Evolutionary conservation across 2,113 vertebrate genomes (phyloP).

Genomic region (Mystacornis crossleyi): DNA sequence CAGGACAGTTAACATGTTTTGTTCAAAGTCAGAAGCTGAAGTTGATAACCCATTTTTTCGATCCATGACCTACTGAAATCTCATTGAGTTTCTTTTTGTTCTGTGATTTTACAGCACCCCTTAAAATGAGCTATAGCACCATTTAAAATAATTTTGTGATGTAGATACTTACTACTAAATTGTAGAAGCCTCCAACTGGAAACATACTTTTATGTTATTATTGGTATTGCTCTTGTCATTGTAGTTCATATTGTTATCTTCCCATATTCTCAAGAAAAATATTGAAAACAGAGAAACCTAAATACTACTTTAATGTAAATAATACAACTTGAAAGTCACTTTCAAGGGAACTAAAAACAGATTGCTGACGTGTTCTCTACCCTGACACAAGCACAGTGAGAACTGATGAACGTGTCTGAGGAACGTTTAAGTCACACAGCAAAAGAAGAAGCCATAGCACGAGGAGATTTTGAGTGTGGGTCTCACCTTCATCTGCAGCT

Average conservation of each 20-base stretch:
- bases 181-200: background rate
- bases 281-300: background rate
- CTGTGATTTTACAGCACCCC: background rate
- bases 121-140: background rate
- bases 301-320: background rate
- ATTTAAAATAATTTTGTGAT: background rate
- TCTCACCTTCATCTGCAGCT: background rate
- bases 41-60: background rate
- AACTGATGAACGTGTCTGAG: background rate
- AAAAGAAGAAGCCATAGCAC: background rate
- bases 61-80: background rate
- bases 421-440: fast-evolving
- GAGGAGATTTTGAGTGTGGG: background rate
- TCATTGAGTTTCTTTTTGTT: background rate
- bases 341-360: background rate
- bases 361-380: background rate
- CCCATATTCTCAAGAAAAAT: background rate
- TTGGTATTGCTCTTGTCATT: background rate
- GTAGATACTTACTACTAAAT: background rate
- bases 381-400: background rate
- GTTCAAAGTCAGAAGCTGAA: background rate
- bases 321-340: background rate
- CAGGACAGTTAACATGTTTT: background rate
- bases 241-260: background rate
- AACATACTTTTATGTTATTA: background rate